phyloP scores from a whole-genome alignment of 2,888 invertebrate species.

The Erannis defoliaria region DNA sequence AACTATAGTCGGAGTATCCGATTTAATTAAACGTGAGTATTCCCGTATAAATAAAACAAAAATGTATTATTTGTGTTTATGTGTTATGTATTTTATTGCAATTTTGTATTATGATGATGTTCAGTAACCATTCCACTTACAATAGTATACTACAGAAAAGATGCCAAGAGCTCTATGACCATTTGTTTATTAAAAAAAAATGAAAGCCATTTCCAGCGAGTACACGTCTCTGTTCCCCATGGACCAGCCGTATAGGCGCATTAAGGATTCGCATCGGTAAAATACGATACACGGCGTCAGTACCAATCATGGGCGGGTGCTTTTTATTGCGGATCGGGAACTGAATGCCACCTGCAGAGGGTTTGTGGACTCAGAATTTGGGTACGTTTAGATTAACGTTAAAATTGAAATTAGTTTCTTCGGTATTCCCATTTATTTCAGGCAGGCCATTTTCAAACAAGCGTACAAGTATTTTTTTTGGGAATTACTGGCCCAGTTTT shows the following conservation, averaged over 20 bases:
- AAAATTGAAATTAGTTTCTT: background rate
- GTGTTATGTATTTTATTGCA: no score
- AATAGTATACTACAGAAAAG: no score
- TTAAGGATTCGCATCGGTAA: slow-evolving; percentile 69
- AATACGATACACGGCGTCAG: slow-evolving; percentile 69
- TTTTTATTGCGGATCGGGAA: slow-evolving; percentile 63
- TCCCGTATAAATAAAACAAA: no score
- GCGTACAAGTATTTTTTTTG: no score
- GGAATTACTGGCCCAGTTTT: no score
- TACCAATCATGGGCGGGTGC: slow-evolving; percentile 71
- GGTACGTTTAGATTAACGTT: background rate
- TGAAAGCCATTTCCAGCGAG: slow-evolving; percentile 1
- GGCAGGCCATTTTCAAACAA: no score
- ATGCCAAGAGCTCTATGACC: no score
- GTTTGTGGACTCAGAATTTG: slow-evolving; percentile 45
- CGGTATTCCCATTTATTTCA: background rate
- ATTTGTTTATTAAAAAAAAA: background rate
- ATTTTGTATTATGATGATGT: no score
- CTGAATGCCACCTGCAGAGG: slow-evolving; percentile 53
- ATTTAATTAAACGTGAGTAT: no score
- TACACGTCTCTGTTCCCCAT: slow-evolving; percentile 22
- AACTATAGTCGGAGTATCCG: no score
- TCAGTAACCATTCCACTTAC: no score
- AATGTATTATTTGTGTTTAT: no score
- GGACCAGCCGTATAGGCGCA: slow-evolving; percentile 64